Evolutionary conservation across 2,888 invertebrate species (phyloP).

Genomic region (Seladonia tumulorum): DNA sequence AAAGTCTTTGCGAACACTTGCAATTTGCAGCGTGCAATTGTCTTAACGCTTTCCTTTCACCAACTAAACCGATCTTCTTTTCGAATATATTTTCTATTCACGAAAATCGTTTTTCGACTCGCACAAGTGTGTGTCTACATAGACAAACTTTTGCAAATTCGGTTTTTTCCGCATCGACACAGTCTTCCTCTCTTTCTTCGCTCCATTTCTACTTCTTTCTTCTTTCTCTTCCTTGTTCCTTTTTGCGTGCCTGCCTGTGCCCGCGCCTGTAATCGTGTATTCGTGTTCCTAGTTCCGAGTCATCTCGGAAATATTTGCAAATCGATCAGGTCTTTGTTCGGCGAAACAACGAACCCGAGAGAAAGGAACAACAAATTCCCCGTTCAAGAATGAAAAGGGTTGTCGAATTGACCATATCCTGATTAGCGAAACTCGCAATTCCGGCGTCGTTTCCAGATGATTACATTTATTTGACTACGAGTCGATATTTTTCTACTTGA

Average conservation of each 20-base stretch:
- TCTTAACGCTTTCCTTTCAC: background rate
- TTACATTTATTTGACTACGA: background rate
- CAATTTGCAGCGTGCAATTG: background rate
- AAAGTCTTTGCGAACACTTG: background rate
- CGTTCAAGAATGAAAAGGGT: conserved; percentile 7
- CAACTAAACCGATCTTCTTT: background rate
- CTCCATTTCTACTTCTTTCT: background rate
- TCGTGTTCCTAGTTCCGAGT: too few relatives aligned
- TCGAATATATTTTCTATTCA: background rate
- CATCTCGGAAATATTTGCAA: background rate
- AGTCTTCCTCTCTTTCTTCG: background rate
- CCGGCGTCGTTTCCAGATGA: background rate
- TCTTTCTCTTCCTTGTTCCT: background rate
- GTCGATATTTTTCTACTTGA: too few relatives aligned
- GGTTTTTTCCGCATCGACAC: background rate
- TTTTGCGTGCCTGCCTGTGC: background rate
- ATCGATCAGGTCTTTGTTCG: background rate
- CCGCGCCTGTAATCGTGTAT: too few relatives aligned
- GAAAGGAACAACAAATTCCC: conserved; percentile 7
- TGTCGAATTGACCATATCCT: conserved; percentile 29
- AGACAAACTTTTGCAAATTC: background rate
- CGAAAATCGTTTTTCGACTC: background rate
- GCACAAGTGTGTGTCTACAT: background rate
- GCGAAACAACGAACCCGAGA: conserved; percentile 5
- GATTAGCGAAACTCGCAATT: conserved; percentile 26